These are phyloP conservation scores for Eulemur rufifrons DNA, from an alignment of 2,113 vertebrate species.

Conservation along the genomic window DNA sequence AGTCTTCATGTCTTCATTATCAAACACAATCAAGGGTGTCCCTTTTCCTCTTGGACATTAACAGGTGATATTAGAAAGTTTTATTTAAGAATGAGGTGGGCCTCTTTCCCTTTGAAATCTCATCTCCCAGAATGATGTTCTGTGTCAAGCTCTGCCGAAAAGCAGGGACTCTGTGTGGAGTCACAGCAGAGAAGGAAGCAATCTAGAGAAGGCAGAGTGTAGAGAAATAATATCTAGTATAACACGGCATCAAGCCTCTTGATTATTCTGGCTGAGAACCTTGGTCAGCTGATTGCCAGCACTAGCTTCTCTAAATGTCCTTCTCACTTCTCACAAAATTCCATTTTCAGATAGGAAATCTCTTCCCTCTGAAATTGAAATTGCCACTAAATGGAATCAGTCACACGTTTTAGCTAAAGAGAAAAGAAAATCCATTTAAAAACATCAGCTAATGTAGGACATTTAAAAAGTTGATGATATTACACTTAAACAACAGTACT, in stretches of 20 bases:
- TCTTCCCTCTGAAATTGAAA: background rate
- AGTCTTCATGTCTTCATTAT: no score
- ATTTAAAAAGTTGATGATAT: background rate
- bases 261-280: background rate
- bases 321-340: background rate
- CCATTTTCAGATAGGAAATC: background rate
- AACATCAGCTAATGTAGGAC: background rate
- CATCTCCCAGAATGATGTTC: background rate
- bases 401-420: background rate
- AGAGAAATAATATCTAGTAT: background rate
- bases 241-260: background rate
- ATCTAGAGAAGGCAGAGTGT: background rate
- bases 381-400: background rate
- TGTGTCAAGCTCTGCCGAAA: background rate
- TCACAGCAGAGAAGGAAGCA: background rate
- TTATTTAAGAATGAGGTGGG: background rate
- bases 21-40: rapidly evolving
- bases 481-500: background rate
- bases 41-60: background rate
- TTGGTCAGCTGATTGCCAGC: background rate
- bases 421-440: background rate
- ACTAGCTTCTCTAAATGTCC: background rate
- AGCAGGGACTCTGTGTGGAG: background rate
- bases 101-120: background rate
- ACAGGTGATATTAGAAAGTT: background rate